These are phyloP conservation scores for Arrhamphus sclerolepis DNA, from an alignment of 2,797 vertebrate genomes.

Conservation along the genomic window DNA sequence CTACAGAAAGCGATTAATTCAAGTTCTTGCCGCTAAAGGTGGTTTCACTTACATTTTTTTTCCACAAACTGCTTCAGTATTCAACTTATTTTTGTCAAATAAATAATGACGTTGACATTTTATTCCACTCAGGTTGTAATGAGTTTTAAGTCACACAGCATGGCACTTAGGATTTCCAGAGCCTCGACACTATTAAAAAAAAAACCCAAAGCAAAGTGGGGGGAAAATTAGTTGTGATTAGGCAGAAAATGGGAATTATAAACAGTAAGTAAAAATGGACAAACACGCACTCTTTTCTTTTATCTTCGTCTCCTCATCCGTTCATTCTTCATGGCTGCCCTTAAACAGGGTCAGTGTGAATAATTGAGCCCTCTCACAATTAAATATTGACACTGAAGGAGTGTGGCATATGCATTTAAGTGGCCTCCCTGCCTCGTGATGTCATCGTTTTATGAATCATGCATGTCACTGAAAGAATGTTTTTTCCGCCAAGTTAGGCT, in stretches of 20 bases:
- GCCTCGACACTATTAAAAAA: conserved; percentile 2
- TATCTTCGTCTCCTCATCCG: conserved; percentile 19
- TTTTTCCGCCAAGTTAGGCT: conserved; percentile 51
- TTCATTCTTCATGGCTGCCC: conserved; percentile 46
- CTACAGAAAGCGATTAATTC: too few relatives aligned
- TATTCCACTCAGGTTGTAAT: too few relatives aligned
- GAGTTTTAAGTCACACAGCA: background rate
- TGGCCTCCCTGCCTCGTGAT: conserved; percentile 46
- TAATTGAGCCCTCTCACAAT: conserved; percentile 67
- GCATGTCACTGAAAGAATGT: conserved; percentile 47
- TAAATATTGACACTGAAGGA: conserved; percentile 71
- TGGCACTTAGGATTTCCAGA: conserved; percentile 12
- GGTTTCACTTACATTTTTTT: too few relatives aligned
- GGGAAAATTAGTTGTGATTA: conserved; percentile 6
- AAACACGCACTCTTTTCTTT: conserved; percentile 7
- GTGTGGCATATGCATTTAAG: conserved; percentile 58
- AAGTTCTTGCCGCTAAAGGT: too few relatives aligned
- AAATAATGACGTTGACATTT: too few relatives aligned
- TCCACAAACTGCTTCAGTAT: too few relatives aligned
- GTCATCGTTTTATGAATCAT: conserved; percentile 66
- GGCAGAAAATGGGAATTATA: conserved; percentile 10
- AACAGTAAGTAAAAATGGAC: conserved; percentile 8
- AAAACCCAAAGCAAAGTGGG: conserved; percentile 14
- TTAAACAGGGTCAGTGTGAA: conserved; percentile 57
- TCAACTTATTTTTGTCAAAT: too few relatives aligned